Evolutionary conservation across 2,888 invertebrate genomes (phyloP).

Genomic region (Tridacna gigas): DNA sequence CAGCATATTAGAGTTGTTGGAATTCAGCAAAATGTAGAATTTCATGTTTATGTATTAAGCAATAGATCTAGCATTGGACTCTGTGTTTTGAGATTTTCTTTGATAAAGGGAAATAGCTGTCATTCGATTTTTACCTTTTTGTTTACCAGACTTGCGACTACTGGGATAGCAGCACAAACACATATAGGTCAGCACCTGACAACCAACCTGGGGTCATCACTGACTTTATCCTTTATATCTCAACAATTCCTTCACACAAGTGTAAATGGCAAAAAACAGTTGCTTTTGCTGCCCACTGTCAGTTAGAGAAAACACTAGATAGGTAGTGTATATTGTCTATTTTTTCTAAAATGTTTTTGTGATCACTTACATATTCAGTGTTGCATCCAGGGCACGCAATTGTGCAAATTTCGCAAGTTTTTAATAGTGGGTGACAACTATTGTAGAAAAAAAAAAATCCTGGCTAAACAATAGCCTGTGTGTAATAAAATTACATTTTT

Average conservation of each 20-base stretch:
- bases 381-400: not conserved
- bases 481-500: too few species aligned
- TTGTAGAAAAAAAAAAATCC: too few species aligned
- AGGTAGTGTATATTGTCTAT: conserved; percentile 86
- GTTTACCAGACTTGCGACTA: conserved; percentile 91
- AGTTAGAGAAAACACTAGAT: conserved; percentile 96
- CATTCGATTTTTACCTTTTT: too few species aligned
- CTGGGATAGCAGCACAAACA: conserved; percentile 55
- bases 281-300: conserved; percentile 99
- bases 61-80: too few species aligned
- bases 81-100: too few species aligned
- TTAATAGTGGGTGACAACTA: not conserved
- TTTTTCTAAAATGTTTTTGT: too few species aligned
- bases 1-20: too few species aligned
- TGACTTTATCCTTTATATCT: conserved; percentile 98
- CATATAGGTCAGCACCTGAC: conserved; percentile 35
- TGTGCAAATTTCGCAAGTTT: not conserved
- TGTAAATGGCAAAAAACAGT: conserved; percentile 96
- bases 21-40: too few species aligned
- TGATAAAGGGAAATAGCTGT: too few species aligned
- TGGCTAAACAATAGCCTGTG: too few species aligned
- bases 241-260: conserved; percentile 96
- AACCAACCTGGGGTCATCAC: conserved; percentile 88
- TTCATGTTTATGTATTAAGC: too few species aligned
- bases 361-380: too few species aligned